These are phyloP conservation scores for Madoqua kirkii DNA, from an alignment of 2,113 vertebrate genomes.

Conservation along the genomic window DNA sequence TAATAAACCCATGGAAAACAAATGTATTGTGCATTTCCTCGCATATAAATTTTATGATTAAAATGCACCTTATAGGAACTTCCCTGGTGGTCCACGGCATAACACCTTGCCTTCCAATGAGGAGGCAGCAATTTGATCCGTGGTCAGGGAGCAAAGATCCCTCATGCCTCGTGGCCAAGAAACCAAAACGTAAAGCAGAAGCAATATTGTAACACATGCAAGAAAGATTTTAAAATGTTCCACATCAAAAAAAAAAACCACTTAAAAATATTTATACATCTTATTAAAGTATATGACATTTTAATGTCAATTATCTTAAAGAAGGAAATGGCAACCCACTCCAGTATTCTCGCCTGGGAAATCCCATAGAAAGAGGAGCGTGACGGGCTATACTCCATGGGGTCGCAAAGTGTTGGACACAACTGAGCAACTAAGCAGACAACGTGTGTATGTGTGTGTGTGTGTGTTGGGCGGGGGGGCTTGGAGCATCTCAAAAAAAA, in stretches of 20 bases:
- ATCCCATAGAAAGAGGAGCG: too few relatives aligned
- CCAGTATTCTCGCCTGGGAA: background rate
- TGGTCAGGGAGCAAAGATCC: background rate
- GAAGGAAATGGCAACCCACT: background rate
- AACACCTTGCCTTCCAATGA: background rate
- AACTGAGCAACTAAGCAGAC: background rate
- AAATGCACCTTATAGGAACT: background rate
- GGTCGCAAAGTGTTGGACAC: rapidly evolving
- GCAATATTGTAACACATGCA: background rate
- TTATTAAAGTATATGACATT: background rate
- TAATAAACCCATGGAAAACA: background rate
- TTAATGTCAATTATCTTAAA: background rate
- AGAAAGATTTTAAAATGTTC: background rate
- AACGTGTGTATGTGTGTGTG: background rate
- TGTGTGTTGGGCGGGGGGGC: background rate
- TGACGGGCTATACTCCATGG: too few relatives aligned
- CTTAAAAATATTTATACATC: background rate
- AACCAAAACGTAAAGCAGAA: too few relatives aligned
- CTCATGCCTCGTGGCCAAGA: background rate
- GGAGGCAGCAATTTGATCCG: rapidly evolving
- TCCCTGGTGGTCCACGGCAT: background rate
- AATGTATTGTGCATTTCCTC: background rate
- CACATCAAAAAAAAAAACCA: background rate
- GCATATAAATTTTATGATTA: background rate
- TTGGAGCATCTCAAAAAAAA: background rate